These are phyloP conservation scores for Cyphomyrmex costatus DNA, from an alignment of 1,140 invertebrate species.

Conservation along the genomic window DNA sequence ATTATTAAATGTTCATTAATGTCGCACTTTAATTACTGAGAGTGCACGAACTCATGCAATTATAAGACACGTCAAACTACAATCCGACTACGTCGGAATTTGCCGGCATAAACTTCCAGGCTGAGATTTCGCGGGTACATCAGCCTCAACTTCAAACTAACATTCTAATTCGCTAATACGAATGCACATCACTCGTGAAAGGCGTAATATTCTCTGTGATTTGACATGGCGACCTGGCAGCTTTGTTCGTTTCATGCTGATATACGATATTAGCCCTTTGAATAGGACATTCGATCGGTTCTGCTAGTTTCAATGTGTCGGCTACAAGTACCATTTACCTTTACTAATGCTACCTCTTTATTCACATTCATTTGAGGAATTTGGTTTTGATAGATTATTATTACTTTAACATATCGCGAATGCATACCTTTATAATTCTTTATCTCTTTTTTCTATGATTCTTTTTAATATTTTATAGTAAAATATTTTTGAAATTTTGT, in stretches of 20 bases:
- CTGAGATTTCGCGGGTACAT: slow-evolving; percentile 52
- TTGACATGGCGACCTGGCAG: slow-evolving; percentile 35
- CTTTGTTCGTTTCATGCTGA: slow-evolving; percentile 46
- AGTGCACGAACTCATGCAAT: slow-evolving; percentile 43
- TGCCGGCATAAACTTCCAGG: slow-evolving; percentile 39
- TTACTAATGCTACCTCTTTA: neutral
- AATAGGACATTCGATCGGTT: slow-evolving; percentile 30
- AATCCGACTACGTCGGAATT: slow-evolving; percentile 55
- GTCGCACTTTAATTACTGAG: slow-evolving; percentile 34
- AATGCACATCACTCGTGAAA: slow-evolving; percentile 54
- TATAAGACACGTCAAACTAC: slow-evolving; percentile 58
- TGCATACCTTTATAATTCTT: neutral
- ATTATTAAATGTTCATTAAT: slow-evolving; percentile 41
- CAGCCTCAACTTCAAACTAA: slow-evolving; percentile 55
- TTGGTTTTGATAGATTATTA: neutral
- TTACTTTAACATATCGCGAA: neutral
- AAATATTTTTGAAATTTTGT: neutral
- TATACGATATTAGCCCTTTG: slow-evolving; percentile 45
- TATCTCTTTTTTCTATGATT: too few species aligned
- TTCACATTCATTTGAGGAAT: neutral
- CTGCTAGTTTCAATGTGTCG: neutral
- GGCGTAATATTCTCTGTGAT: slow-evolving; percentile 54
- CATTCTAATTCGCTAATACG: slow-evolving; percentile 65
- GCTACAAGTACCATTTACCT: slow-evolving; percentile 5
- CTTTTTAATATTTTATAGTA: neutral